Base-by-base conservation (phyloP, 2,797 vertebrate species). In the Myioborus melanocephalus region DNA sequence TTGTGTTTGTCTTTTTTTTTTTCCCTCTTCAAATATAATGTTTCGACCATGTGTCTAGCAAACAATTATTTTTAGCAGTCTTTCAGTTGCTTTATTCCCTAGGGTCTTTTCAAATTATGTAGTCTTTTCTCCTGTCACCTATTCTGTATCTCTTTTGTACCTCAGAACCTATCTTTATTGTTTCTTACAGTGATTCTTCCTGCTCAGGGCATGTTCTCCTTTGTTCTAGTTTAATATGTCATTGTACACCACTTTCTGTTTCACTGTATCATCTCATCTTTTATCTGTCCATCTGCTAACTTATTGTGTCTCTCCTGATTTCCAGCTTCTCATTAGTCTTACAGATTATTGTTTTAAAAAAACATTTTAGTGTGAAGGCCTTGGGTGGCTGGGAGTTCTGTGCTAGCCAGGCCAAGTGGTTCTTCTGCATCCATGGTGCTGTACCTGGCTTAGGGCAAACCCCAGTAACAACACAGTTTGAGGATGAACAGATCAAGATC, bases 21-120 rank as follows among this genome's bases (percentile, higher is more conserved):
- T 3, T 5, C 49, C 50, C 34, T 87, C 83, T 94, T 95, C 86
- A 72, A 34, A 66, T 82, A 27, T 28, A 9, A 6, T n/a, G 22
- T 89, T 94, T 73, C 60, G 46, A 86, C 56, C 87, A 71, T 46
- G 52, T 97, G 84, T 80, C 66, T 90, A 88, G 82, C 63, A 93
- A 93, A 90, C 72, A 34, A 81, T 90, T 97, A 92, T 93, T 94
- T 97, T 97, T 90, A 95, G 91, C 83, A 76, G 53, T 50, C 35
- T 47, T 89, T 96, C 34, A 65, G 73, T 35, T 70, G 75, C 50
- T 89, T 85, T 88, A 56, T 92, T 96, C 57, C 84, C 46, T 39
- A 53, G 27, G 53, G 44, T 90, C 24, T 88, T 90, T 53, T 91
- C 50, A 89, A 65, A 82, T 86, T 8, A 41, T 43, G 27, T 57